Percentiles rank a stretch among this genome's conserved stretches.
Conservation (phyloP, 2,113 vertebrate genomes). For the Eulemur rufifrons region DNA sequence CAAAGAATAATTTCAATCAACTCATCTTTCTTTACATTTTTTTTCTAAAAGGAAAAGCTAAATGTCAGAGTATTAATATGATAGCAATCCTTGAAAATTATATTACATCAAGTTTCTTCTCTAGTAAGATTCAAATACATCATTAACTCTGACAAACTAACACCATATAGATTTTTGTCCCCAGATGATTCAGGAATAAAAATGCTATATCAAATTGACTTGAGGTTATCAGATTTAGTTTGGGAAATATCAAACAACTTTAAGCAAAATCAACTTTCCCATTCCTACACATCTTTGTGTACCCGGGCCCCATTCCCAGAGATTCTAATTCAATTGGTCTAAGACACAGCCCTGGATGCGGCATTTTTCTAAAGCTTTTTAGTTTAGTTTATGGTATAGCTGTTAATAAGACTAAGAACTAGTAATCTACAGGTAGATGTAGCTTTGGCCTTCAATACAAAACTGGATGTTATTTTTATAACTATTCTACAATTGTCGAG, state of each 20-base stretch:
- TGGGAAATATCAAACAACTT: conserved; percentile 45
- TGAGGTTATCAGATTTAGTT: not conserved
- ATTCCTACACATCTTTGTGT: not conserved
- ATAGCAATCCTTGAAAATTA: conserved; percentile 6
- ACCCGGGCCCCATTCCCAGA: not conserved
- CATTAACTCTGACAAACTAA: conserved; percentile 55
- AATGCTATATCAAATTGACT: conserved; percentile 56
- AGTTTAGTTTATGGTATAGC: not conserved
- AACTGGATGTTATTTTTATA: conserved; percentile 9
- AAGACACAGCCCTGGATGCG: not conserved
- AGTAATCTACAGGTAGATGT: not conserved
- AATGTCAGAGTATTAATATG: conserved; percentile 39
- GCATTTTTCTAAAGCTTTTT: conserved; percentile 36
- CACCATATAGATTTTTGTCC: conserved; percentile 22
- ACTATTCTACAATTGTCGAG: not conserved
- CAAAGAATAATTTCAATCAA: conserved; percentile 49
- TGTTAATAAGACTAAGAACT: not conserved
- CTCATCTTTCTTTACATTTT: not conserved
- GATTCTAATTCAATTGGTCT: conserved; percentile 15
- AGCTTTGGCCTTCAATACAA: conserved; percentile 7
- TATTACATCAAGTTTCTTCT: conserved; percentile 4
- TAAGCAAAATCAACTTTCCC: conserved; percentile 56
- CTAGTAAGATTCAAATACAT: conserved; percentile 56
- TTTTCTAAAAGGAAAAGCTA: conserved; percentile 56
- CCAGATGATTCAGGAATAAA: conserved; percentile 63